Percentiles rank a stretch among this genome's conserved stretches.
Evolutionary conservation across 2,797 vertebrate genomes (phyloP).

Genomic region (Buceros bicornis): DNA sequence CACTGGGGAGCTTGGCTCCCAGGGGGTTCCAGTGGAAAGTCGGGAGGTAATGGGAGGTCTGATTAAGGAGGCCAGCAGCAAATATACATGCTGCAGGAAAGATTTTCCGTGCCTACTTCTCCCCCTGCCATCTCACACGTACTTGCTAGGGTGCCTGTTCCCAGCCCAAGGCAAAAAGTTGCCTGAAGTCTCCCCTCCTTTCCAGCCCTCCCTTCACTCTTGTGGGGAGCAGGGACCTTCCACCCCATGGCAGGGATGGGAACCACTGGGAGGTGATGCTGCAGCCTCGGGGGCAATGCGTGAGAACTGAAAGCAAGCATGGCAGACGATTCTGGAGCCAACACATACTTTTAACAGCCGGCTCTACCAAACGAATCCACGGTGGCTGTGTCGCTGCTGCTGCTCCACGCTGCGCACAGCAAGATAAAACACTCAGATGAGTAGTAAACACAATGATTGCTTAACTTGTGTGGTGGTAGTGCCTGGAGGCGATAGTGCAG

Average conservation of each 20-base stretch:
- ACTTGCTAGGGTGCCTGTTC: fast-evolving
- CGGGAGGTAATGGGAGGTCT: background rate
- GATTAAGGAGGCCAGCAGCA: background rate
- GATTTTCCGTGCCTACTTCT: background rate
- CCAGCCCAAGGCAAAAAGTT: background rate
- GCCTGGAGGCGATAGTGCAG: fast-evolving
- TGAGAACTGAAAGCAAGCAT: background rate
- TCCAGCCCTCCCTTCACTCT: background rate
- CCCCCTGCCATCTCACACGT: background rate
- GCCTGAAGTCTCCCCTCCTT: background rate
- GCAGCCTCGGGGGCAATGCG: fast-evolving
- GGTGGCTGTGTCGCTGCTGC: fast-evolving
- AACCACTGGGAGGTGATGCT: background rate
- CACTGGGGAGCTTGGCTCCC: fast-evolving
- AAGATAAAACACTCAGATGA: background rate
- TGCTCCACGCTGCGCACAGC: fast-evolving
- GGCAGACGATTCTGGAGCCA: background rate
- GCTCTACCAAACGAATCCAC: fast-evolving
- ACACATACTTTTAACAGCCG: background rate
- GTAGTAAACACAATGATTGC: background rate
- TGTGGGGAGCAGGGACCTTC: background rate
- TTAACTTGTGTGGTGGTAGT: background rate
- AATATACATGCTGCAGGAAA: background rate
- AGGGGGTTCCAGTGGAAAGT: background rate
- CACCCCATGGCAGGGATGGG: fast-evolving